Conservation (phyloP, 2,797 vertebrate genomes). For the Phoebastria nigripes region DNA sequence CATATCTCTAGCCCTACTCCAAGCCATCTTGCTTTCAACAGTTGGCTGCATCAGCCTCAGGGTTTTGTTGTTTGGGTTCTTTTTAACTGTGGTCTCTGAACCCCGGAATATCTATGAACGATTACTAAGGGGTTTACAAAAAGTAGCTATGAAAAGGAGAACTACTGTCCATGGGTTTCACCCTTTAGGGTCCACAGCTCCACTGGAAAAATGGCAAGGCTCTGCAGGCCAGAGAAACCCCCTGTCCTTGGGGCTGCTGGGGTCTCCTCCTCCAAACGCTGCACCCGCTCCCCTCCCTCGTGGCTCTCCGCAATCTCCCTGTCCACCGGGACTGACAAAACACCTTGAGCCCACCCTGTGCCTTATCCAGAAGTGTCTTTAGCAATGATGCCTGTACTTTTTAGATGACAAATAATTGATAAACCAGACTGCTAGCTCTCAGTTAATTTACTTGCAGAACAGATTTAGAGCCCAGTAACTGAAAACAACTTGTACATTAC, state of each 20-base stretch:
- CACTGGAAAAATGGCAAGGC: not conserved
- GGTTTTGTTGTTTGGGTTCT: not conserved
- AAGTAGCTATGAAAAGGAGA: not conserved
- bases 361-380: not conserved
- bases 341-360: not conserved
- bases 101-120: not conserved
- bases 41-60: not conserved
- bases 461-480: not conserved
- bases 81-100: not conserved
- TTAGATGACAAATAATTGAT: not conserved
- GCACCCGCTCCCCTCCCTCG: rapidly evolving
- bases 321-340: not conserved
- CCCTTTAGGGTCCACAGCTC: not conserved
- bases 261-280: not conserved
- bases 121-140: not conserved
- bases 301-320: not conserved
- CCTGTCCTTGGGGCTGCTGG: rapidly evolving
- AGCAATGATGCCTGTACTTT: not conserved
- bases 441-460: not conserved
- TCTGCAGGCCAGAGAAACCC: not conserved
- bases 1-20: not conserved
- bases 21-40: not conserved
- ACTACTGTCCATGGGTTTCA: not conserved
- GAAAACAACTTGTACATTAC: not conserved
- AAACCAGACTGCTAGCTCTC: not conserved